Evolutionary conservation across 1,140 invertebrate genomes (phyloP).

Genomic region (Anoplophora glabripennis): DNA sequence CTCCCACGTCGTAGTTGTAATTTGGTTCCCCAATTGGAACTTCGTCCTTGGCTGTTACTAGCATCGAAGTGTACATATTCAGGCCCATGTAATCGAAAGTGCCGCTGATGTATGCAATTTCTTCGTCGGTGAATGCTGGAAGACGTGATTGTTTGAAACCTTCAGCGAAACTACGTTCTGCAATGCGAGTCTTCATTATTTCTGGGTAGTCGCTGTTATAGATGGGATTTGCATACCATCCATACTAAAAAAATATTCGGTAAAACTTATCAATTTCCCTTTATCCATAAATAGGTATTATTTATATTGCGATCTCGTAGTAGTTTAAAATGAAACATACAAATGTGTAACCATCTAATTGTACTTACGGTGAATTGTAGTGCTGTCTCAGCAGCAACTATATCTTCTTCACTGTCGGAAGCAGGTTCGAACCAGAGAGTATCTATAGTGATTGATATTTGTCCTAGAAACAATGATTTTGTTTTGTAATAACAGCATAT

Average conservation of each 20-base stretch:
- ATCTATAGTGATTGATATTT: conserved; percentile 20
- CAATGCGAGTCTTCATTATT: conserved; percentile 51
- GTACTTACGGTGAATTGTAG: conserved; percentile 47
- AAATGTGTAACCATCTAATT: conserved; percentile 39
- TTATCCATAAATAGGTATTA: no score
- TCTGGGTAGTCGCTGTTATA: conserved; percentile 57
- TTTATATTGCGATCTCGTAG: conserved; percentile 46
- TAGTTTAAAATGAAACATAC: no score
- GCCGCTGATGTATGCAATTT: conserved; percentile 48
- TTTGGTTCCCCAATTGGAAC: not conserved
- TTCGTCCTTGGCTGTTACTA: not conserved
- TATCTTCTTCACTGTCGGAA: conserved; percentile 39
- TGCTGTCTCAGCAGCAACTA: conserved; percentile 51
- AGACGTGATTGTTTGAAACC: conserved; percentile 50
- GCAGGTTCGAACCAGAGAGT: conserved; percentile 18
- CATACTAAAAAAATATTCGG: conserved; percentile 12
- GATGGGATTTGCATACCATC: conserved; percentile 50
- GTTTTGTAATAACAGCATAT: no score
- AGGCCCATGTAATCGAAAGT: conserved; percentile 38
- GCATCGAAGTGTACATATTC: conserved; percentile 48
- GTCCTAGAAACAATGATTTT: conserved; percentile 19
- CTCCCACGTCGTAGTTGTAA: conserved; percentile 1
- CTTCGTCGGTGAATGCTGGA: conserved; percentile 50
- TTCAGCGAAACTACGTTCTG: conserved; percentile 48
- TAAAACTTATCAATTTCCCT: no score